Evolutionary conservation across 2,113 vertebrate species (phyloP), one percentile per base, ranked within the genome.

Genomic region (Oreochromis aureus): DNA sequence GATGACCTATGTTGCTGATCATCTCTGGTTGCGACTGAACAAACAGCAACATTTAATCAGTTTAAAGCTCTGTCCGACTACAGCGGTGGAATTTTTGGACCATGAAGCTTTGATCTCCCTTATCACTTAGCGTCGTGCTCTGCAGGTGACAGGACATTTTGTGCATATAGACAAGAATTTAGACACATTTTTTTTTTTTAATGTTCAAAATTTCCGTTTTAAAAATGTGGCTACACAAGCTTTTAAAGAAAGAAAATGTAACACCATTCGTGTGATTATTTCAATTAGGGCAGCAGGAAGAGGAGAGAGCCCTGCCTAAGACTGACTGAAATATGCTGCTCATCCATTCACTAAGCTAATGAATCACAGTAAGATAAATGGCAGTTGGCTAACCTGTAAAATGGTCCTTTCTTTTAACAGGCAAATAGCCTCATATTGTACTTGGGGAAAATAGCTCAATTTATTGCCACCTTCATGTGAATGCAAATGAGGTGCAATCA

Each of bases 241-340:
- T 91, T 83, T 56, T n/a, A 79, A 39, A 58, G 84, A 81, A 79
- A 44, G 18, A n/a, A 84, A 83, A 83, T 51, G 79, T 63, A 59
- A 30, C 76, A 71, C 13, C 69, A 87, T 90, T 91, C 86, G 81
- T 79, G 79, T 81, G 86, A 89, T 91, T 80, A 94, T 93, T 94
- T 78, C 82, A 63, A 91, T 92, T 92, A 83, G 92, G 58, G 71
- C 15, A 87, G 89, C 83, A 91, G 86, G 11, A 82, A 80, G 53
- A 84, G 78, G 22, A 90, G 80, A 78, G 58, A 58, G 71, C 32
- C 84, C 56, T 48, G 56, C 69, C 89, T 93, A 89, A 61, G 86
- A 71, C 80, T 91, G 94, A 95, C 90, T 94, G 90, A 94, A 95
- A 95, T 94, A 86, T 92, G 91, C 91, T 91, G 92, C 91, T 94